Percentiles rank a stretch among this genome's conserved stretches.
phyloP scores from a whole-genome alignment of 2,113 vertebrate species.

The Lepidothrix coronata region DNA sequence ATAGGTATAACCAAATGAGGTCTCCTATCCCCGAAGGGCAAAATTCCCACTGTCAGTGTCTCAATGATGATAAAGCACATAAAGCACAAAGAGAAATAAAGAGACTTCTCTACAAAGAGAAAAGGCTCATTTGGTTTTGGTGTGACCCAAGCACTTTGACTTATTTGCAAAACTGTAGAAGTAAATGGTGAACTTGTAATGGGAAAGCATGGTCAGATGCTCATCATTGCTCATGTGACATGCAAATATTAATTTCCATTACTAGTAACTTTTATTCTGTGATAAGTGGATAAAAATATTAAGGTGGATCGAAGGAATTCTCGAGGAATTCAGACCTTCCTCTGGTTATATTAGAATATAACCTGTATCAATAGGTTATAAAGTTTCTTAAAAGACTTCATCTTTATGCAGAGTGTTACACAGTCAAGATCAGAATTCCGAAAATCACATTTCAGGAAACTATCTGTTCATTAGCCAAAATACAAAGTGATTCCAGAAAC shows the following conservation, averaged over 20 bases:
- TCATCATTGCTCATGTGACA: background rate
- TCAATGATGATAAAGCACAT: background rate
- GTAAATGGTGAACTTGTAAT: background rate
- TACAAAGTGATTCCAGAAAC: background rate
- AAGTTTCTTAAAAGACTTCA: background rate
- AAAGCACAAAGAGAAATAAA: background rate
- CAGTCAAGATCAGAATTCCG: background rate
- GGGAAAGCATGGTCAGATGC: background rate
- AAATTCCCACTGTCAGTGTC: background rate
- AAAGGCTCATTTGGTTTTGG: background rate
- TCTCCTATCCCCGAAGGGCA: background rate
- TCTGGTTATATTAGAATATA: background rate
- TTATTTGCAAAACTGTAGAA: background rate
- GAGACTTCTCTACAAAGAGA: background rate
- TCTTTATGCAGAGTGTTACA: background rate
- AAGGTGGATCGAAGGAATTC: background rate
- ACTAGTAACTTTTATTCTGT: background rate
- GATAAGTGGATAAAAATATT: background rate
- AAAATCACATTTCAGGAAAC: background rate
- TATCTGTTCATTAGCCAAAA: background rate
- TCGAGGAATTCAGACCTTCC: background rate
- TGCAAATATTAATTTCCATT: background rate
- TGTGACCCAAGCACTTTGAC: background rate
- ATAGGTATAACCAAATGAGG: background rate
- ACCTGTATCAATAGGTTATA: rapidly evolving